Evolutionary conservation across 2,113 vertebrate species (phyloP).

Genomic region (Laterallus jamaicensis): DNA sequence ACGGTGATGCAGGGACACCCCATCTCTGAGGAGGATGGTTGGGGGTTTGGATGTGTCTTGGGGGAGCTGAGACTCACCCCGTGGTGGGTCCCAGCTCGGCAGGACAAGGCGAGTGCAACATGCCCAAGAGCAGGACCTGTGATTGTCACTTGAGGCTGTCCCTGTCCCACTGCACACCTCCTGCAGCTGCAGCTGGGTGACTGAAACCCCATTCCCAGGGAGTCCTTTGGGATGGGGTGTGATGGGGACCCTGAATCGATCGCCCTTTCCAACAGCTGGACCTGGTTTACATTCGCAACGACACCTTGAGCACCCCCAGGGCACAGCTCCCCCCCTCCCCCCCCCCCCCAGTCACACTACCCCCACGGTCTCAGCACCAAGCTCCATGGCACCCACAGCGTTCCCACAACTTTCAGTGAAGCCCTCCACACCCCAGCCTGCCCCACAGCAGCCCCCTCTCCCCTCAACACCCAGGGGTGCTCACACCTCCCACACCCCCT

Average conservation of each 20-base stretch:
- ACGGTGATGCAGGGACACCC: accelerated
- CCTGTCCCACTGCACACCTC: not conserved
- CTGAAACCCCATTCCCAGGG: accelerated
- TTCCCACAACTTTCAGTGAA: not conserved
- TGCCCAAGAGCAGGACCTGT: not conserved
- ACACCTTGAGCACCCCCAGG: not conserved
- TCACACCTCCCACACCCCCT: not conserved
- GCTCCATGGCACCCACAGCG: not conserved
- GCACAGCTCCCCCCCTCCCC: not conserved
- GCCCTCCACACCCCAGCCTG: not conserved
- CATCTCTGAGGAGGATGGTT: accelerated
- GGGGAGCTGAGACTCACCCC: not conserved
- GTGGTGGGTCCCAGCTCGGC: accelerated
- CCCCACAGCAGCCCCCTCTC: not conserved
- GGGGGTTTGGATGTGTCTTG: not conserved
- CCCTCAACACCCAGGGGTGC: not conserved
- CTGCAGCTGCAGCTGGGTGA: not conserved
- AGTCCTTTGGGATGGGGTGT: not conserved
- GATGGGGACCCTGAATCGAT: not conserved
- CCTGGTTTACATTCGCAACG: not conserved
- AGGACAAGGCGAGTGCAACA: not conserved
- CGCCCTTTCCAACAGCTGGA: not conserved
- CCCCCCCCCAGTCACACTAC: not conserved
- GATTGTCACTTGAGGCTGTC: slow-evolving; percentile 47
- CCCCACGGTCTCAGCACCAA: accelerated